phyloP scores from a whole-genome alignment of 2,113 vertebrate species.

The Hemiprocne comata region DNA sequence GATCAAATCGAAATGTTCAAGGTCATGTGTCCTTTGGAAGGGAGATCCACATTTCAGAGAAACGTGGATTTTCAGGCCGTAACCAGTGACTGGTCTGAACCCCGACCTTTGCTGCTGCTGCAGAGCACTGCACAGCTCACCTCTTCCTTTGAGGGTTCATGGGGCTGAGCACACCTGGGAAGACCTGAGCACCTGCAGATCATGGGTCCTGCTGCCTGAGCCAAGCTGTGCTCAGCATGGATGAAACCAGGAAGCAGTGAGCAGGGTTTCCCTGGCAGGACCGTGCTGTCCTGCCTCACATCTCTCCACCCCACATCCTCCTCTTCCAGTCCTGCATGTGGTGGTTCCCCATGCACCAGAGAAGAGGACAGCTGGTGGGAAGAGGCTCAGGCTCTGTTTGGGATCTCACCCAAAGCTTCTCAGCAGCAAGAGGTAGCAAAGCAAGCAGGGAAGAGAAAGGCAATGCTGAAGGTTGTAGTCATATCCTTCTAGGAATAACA shows the following conservation, averaged over 20 bases:
- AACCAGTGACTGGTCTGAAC: neutral
- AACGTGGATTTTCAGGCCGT: fast-evolving
- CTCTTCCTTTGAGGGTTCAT: fast-evolving
- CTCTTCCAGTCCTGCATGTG: neutral
- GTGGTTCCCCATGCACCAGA: neutral
- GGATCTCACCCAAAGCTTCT: neutral
- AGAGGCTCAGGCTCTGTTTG: neutral
- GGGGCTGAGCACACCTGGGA: neutral
- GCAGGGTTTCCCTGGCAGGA: neutral
- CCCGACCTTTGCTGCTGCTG: neutral
- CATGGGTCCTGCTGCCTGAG: neutral
- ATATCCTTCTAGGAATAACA: neutral
- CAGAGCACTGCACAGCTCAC: neutral
- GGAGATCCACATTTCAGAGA: neutral
- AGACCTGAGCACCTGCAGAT: neutral
- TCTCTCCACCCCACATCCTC: neutral
- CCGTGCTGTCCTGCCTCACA: fast-evolving
- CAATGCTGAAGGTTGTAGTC: neutral
- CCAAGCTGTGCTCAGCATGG: neutral
- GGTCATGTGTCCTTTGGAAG: neutral
- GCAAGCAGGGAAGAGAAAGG: neutral
- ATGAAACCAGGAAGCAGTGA: neutral
- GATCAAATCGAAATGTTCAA: neutral
- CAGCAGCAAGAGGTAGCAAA: neutral
- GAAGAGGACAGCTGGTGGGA: neutral